Conservation (phyloP, 2,888 invertebrate genomes). For the Agriopis leucophaearia region DNA sequence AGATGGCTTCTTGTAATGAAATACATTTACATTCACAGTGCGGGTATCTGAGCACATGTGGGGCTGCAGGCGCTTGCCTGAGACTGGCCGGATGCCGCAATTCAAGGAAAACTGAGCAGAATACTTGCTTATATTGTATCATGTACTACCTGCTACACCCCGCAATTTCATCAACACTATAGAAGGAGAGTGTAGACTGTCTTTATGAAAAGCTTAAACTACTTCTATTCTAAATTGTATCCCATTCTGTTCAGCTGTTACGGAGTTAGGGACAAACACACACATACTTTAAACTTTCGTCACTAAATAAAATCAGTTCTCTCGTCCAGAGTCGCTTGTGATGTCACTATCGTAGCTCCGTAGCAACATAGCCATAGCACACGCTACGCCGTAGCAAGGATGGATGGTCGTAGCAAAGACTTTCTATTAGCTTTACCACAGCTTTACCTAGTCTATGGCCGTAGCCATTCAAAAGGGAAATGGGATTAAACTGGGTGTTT, state of each 20-base stretch:
- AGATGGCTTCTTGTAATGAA: background rate
- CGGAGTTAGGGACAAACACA: background rate
- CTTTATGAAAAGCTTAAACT: too few species aligned
- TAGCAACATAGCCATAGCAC: background rate
- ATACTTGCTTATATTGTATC: background rate
- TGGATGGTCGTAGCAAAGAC: too few species aligned
- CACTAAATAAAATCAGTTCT: background rate
- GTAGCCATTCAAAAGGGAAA: background rate
- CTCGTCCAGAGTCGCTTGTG: background rate
- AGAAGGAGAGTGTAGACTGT: too few species aligned
- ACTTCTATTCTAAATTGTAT: too few species aligned
- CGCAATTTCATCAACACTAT: too few species aligned
- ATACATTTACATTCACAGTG: background rate
- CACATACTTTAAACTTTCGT: background rate
- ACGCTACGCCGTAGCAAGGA: background rate
- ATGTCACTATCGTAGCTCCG: background rate
- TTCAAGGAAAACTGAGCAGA: background rate
- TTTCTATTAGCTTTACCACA: background rate
- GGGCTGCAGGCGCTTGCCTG: slow-evolving; percentile 13
- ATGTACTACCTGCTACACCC: too few species aligned
- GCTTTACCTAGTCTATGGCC: too few species aligned
- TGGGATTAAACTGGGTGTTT: background rate
- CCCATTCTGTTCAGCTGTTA: too few species aligned
- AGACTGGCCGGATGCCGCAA: slow-evolving; percentile 2
- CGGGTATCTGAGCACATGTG: background rate